Base-by-base conservation (phyloP, 2,888 invertebrate species). In the Dynastes hyllus region DNA sequence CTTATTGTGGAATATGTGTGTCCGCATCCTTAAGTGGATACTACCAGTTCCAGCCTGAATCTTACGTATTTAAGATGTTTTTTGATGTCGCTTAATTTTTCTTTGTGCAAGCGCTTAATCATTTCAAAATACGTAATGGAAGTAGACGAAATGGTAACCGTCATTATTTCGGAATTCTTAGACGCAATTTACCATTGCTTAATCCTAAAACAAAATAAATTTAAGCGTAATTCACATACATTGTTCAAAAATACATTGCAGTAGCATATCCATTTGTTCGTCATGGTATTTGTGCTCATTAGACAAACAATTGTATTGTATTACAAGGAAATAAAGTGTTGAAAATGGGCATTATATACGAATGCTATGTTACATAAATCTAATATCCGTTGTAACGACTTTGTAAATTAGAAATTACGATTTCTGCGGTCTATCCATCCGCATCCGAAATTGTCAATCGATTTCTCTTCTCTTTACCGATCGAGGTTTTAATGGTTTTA, bases 371-470 rank as follows among this genome's bases (percentile, higher is more conserved):
- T 69, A 69, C 13, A 69, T 69, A 69, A 69, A 27, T 50, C 13
- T 50, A 40, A 69, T 50, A 69, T 69, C 67, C 67, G 67, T 69
- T 4, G 50, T 1, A 61, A 61, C 61, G 27, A 61, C 11, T 11
- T 61, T 37, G 65, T 65, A 45, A 71, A 71, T 71, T 71, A 71
- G 71, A 71, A 71, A 58, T 37, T 29, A 9, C 27, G 22, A 37
- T 45, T 8, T 70, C 53, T 9, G 13, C 27, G 13, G 51, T 45
- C 16, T 66, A 66, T 66, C 16, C 8, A 45, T 53, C 53, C 16
- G n/a, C 67, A 22, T 16, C 51, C 29, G 9, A 32, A 37, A 55
- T 71, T 71, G 71, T 71, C 37, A 32, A 71, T 71, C 71, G 55
- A 71, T 71, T 71, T 71, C 71, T 55, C 71, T 55, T 40, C 8